These are phyloP conservation scores for Pithys albifrons DNA, from an alignment of 2,113 vertebrate species.

Conservation along the genomic window DNA sequence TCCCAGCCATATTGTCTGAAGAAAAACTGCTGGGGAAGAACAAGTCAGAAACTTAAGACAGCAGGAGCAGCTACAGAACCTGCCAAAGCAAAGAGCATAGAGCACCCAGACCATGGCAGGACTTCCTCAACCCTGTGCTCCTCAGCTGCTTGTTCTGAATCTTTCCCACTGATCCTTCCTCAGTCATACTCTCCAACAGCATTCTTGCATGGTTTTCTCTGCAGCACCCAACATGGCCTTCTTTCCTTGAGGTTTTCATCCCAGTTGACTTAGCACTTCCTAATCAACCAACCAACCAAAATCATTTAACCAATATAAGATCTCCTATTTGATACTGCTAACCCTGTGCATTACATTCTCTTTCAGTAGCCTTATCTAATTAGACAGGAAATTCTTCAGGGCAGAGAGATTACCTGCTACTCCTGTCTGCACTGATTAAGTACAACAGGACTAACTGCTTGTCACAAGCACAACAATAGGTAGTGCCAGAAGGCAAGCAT, in stretches of 20 bases:
- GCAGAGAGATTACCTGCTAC: neutral
- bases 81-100: neutral
- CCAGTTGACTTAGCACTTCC: neutral
- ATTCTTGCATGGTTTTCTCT: neutral
- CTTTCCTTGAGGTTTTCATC: neutral
- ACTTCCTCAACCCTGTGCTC: neutral
- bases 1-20: neutral
- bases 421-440: neutral
- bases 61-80: neutral
- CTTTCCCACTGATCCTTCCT: neutral
- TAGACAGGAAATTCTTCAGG: neutral
- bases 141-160: neutral
- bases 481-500: neutral
- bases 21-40: neutral
- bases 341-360: neutral
- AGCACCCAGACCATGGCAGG: neutral
- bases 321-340: neutral
- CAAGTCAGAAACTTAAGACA: neutral
- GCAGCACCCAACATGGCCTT: neutral
- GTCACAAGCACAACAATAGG: neutral
- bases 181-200: accelerated
- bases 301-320: neutral
- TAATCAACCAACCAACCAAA: neutral
- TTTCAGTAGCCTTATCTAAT: neutral
- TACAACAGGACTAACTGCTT: neutral